Conservation (phyloP, 2,888 invertebrate genomes). For the Metalampra italica region DNA sequence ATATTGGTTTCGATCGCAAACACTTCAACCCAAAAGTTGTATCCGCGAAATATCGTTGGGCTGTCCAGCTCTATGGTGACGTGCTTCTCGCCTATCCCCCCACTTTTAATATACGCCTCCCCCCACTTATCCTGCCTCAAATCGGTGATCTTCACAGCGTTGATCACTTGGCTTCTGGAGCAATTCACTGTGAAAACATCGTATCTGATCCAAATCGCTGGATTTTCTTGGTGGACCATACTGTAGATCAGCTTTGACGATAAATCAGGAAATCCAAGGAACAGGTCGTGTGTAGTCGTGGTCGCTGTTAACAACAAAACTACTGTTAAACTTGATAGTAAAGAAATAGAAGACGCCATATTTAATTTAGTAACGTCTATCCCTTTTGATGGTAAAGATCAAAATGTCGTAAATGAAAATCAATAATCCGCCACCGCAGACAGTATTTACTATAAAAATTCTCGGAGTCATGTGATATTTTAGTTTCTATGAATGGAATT, state of each 20-base stretch:
- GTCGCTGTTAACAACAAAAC: constrained; percentile 6
- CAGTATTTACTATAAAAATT: constrained; percentile 4
- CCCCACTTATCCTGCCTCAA: constrained; percentile 53
- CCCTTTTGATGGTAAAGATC: background rate
- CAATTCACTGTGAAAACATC: constrained; percentile 15
- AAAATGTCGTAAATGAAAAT: constrained; percentile 1
- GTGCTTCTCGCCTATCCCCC: constrained; percentile 52
- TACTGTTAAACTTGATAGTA: constrained; percentile 4
- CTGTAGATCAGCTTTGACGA: constrained; percentile 52
- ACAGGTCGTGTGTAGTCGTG: constrained; percentile 23
- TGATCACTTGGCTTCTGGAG: constrained; percentile 49
- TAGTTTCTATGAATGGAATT: constrained; percentile 12
- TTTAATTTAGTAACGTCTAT: constrained; percentile 11
- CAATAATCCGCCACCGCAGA: background rate
- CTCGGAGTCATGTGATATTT: constrained; percentile 6
- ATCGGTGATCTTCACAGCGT: constrained; percentile 50
- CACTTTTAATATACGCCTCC: constrained; percentile 45
- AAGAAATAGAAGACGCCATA: constrained; percentile 7
- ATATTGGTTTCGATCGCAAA: constrained; percentile 44
- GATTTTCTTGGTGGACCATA: constrained; percentile 56
- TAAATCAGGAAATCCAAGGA: constrained; percentile 48
- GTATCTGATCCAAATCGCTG: constrained; percentile 46
- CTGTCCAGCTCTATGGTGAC: constrained; percentile 56
- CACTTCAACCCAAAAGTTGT: constrained; percentile 59
- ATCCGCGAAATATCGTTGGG: constrained; percentile 51